Percentiles rank a stretch among this genome's conserved stretches.
These are phyloP conservation scores for Arctia plantaginis DNA, from an alignment of 2,888 invertebrate genomes.

Conservation along the genomic window DNA sequence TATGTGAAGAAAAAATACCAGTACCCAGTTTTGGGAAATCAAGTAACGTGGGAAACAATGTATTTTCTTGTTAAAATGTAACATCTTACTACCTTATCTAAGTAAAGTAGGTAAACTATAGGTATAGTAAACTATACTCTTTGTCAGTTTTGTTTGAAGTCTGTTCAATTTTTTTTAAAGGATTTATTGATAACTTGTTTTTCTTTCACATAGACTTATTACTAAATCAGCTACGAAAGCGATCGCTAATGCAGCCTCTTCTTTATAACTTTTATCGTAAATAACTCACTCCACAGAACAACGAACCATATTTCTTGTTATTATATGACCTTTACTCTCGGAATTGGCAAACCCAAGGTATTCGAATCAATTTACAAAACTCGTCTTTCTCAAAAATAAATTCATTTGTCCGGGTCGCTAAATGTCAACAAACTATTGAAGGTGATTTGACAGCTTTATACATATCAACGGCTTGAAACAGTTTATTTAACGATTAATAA, in stretches of 20 bases:
- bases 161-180: too few species aligned
- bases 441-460: slow-evolving; percentile 54
- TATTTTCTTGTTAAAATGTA: too few species aligned
- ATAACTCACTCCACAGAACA: slow-evolving; percentile 58
- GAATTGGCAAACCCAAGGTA: slow-evolving; percentile 69
- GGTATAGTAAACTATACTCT: too few species aligned
- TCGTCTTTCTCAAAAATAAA: slow-evolving; percentile 63
- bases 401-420: slow-evolving; percentile 60
- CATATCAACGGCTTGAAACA: slow-evolving; percentile 23
- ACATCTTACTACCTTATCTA: too few species aligned
- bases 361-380: slow-evolving; percentile 68
- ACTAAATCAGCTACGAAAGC: neutral
- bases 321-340: slow-evolving; percentile 69
- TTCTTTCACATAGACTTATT: neutral
- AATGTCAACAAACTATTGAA: slow-evolving; percentile 75
- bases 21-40: too few species aligned
- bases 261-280: slow-evolving; percentile 65
- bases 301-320: slow-evolving; percentile 54
- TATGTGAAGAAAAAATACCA: too few species aligned
- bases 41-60: too few species aligned
- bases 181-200: too few species aligned
- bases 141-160: too few species aligned
- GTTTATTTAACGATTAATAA: slow-evolving; percentile 5
- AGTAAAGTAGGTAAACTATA: too few species aligned
- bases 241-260: neutral